Evolutionary conservation across 2,113 vertebrate genomes (phyloP), one percentile per base, ranked within the genome.

Genomic region (Pituophis catenifer): DNA sequence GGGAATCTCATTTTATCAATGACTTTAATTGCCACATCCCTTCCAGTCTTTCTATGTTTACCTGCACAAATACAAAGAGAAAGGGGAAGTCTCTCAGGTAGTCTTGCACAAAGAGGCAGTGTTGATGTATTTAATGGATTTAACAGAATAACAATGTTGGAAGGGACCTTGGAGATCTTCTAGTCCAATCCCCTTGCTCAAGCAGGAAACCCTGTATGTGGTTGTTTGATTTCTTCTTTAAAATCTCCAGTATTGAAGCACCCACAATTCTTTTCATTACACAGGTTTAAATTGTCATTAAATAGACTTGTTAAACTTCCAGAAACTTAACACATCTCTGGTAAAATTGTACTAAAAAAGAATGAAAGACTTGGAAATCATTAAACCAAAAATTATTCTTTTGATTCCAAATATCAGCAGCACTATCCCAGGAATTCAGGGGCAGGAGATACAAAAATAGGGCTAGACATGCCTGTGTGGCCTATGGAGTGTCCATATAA

Each of bases 1-100:
- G 99, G 99, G 96, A 99, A 99, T 95, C 98, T 98, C 99, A 99
- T 99, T 97, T 99, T 99, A 98, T 99, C 99, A 91, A 99, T 99
- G 85, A 99, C 98, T 97, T 99, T 99, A 96, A 99, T 99, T 95
- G 99, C 99, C 95, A 99, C 99, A 96, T 99, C 99, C 96, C 99
- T 98, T 97, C 99, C 99, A 91, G 98, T 99, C 96, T 99, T 99
- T 95, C 99, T 98, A 48, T 99, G 99, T 95, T 99, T 99, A 94
- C 99, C 99, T 99, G 91, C 94, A 95, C 52, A 95, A 91, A 96
- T 92, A 54, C 7, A 90, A 26, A 53, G 8, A 81, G 12, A 62
- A 65, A 94, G 93, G 33, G 44, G 7, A 55, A 92, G 44, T 13
- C 24, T 90, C 13, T 53, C 95, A 95, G 26, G 53, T 12, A 11